Conservation (phyloP, 2,888 invertebrate species). For the Rhagophthalmus giganteus region DNA sequence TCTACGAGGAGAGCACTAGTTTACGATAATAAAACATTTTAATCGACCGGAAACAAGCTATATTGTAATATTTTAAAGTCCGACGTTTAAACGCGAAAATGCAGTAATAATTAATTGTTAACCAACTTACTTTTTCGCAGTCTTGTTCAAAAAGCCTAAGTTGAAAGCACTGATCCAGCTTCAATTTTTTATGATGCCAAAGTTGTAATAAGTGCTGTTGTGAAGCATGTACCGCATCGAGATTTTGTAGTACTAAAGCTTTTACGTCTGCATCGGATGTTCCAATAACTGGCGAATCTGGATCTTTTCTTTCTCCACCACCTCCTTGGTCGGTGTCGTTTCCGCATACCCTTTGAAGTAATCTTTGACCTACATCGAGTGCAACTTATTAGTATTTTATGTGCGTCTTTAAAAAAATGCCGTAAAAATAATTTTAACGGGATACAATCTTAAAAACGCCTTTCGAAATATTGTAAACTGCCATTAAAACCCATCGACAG, state of each 20-base stretch:
- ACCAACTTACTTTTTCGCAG: conserved; percentile 85
- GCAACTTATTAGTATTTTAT: too few relatives aligned
- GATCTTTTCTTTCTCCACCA: conserved; percentile 66
- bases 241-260: conserved; percentile 75
- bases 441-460: too few relatives aligned
- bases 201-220: conserved; percentile 89
- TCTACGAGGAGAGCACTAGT: too few relatives aligned
- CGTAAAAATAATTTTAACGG: too few relatives aligned
- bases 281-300: conserved; percentile 73
- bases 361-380: conserved; percentile 65
- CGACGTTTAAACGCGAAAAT: too few relatives aligned
- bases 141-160: conserved; percentile 94
- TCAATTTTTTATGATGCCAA: conserved; percentile 94
- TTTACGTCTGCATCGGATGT: conserved; percentile 64
- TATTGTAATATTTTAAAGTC: too few relatives aligned
- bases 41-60: too few relatives aligned
- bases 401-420: too few relatives aligned
- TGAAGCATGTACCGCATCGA: conserved; percentile 84
- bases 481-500: too few relatives aligned
- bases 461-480: too few relatives aligned
- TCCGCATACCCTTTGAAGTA: conserved; percentile 64
- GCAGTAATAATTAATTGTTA: too few relatives aligned
- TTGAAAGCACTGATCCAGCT: conserved; percentile 95
- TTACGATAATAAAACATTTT: too few relatives aligned
- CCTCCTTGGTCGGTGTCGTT: conserved; percentile 56